Evolutionary conservation across 2,113 vertebrate species (phyloP).

Genomic region (Helogale parvula): DNA sequence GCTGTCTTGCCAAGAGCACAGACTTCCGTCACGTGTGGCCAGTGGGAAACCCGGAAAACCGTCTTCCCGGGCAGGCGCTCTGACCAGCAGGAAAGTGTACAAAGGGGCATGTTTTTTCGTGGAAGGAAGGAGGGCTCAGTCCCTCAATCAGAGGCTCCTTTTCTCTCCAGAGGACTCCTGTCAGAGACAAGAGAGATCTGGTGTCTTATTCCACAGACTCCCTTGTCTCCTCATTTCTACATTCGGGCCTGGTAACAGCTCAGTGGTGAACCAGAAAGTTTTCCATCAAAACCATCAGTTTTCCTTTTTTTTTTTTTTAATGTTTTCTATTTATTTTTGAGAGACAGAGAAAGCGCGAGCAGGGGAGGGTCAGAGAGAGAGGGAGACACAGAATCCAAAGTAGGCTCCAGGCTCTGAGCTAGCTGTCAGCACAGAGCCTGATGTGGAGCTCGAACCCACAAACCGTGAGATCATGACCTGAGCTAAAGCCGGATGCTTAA

Average conservation of each 20-base stretch:
- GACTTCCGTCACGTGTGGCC: neutral
- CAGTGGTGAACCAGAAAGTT: neutral
- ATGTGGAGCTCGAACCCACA: no score
- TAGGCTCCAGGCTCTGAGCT: no score
- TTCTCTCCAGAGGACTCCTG: neutral
- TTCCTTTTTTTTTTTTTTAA: no score
- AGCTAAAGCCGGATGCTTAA: no score
- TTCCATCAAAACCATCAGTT: neutral
- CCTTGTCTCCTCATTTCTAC: neutral
- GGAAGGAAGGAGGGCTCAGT: neutral
- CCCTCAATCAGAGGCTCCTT: neutral
- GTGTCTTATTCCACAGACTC: neutral
- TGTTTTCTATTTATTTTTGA: no score
- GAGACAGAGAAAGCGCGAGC: no score
- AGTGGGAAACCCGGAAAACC: neutral
- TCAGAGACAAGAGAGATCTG: neutral
- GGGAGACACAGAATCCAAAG: no score
- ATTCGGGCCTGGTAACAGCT: neutral
- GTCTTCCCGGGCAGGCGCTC: neutral
- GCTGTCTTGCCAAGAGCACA: neutral
- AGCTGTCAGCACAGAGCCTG: no score
- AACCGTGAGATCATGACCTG: no score
- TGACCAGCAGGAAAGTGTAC: neutral
- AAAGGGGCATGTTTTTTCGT: neutral
- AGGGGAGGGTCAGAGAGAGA: no score